Conservation (phyloP, 2,797 vertebrate species). For the Epinephelus awoara region DNA sequence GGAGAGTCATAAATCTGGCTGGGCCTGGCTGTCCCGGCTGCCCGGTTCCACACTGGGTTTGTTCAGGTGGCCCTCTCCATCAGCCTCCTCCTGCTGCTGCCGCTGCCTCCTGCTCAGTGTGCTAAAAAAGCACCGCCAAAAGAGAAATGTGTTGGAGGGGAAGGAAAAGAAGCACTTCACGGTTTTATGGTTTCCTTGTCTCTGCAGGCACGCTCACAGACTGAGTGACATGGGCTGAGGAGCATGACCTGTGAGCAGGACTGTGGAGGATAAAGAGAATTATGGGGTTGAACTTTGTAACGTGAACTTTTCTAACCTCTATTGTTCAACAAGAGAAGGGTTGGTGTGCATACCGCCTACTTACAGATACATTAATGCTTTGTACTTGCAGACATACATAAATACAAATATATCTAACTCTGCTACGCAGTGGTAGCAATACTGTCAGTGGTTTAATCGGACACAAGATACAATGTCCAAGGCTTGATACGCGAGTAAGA, state of each 20-base stretch:
- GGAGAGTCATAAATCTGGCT: conserved; percentile 82
- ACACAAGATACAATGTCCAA: too few species aligned
- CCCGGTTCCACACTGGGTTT: conserved; percentile 79
- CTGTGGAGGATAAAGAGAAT: conserved; percentile 59
- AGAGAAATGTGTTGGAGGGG: conserved; percentile 66
- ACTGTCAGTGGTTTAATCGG: too few species aligned
- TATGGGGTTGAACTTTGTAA: conserved; percentile 58
- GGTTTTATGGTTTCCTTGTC: conserved; percentile 78
- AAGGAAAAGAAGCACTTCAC: conserved; percentile 69
- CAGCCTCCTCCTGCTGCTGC: conserved; percentile 60
- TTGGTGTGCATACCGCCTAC: neutral
- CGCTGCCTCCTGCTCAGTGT: conserved; percentile 57
- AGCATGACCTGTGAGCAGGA: conserved; percentile 58
- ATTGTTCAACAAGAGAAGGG: conserved; percentile 11
- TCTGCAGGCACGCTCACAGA: conserved; percentile 64
- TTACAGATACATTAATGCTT: neutral
- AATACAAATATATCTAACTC: too few species aligned
- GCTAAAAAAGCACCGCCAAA: conserved; percentile 58
- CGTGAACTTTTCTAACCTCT: conserved; percentile 53
- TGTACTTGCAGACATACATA: neutral
- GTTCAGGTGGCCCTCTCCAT: conserved; percentile 86
- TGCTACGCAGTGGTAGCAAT: too few species aligned
- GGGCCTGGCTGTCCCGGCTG: conserved; percentile 56
- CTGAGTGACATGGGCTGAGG: conserved; percentile 64
- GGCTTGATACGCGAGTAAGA: neutral